These are phyloP conservation scores for Panthera tigris DNA, from an alignment of 2,113 vertebrate genomes.

Conservation along the genomic window DNA sequence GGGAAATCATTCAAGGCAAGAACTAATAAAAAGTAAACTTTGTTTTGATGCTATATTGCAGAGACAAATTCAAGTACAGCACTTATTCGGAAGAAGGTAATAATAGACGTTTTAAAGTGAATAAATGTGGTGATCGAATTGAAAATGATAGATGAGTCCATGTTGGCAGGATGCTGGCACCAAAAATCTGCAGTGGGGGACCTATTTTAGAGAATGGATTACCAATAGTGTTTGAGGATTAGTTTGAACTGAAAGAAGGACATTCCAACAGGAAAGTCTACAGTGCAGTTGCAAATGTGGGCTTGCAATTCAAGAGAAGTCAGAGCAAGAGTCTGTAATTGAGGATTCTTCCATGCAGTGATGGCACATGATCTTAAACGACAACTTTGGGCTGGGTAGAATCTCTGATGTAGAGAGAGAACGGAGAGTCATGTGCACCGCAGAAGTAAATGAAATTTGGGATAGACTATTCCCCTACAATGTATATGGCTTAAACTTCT, in stretches of 20 bases:
- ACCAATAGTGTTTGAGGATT: not conserved
- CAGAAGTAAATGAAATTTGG: not conserved
- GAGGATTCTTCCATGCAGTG: not conserved
- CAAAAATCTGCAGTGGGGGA: not conserved
- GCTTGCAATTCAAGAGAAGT: not conserved
- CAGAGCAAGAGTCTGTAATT: not conserved
- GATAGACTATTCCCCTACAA: not conserved
- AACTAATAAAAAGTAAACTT: not conserved
- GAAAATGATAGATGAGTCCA: not conserved
- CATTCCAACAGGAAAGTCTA: not conserved
- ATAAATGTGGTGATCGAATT: not conserved
- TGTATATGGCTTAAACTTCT: not conserved
- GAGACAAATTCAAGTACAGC: not conserved
- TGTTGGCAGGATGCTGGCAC: not conserved
- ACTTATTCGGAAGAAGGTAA: not conserved
- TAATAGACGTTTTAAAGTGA: not conserved
- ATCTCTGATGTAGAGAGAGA: not conserved
- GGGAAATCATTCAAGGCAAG: not conserved
- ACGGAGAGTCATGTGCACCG: not conserved
- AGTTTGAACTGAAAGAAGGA: not conserved
- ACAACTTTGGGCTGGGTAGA: not conserved
- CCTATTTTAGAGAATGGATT: not conserved
- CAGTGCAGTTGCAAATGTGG: not conserved
- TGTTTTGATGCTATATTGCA: not conserved
- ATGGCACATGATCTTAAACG: not conserved